These are phyloP conservation scores for Hesperophylax magnus DNA, from an alignment of 1,140 invertebrate genomes.

Conservation along the genomic window DNA sequence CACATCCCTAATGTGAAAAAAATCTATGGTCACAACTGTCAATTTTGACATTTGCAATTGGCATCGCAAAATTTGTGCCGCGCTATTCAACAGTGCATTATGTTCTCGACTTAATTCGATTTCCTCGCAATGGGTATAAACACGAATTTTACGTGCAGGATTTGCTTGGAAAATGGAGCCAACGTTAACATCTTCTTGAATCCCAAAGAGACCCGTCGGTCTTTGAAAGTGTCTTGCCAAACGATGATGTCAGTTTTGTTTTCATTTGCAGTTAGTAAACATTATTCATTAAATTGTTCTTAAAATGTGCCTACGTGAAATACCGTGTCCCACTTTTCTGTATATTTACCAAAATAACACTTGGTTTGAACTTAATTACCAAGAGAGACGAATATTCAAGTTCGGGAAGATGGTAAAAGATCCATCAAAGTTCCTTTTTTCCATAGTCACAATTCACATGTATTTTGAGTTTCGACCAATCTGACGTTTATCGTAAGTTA, in stretches of 20 bases:
- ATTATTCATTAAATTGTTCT: too few species aligned
- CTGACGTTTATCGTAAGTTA: too few species aligned
- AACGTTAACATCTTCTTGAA: slow-evolving; percentile 10
- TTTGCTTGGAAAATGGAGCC: slow-evolving; percentile 11
- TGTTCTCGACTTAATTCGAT: background rate
- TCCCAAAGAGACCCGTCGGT: background rate
- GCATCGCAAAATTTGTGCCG: background rate
- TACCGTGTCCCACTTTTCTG: too few species aligned
- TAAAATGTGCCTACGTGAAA: too few species aligned
- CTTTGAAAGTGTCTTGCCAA: background rate
- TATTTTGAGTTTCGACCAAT: too few species aligned
- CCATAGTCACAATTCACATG: too few species aligned
- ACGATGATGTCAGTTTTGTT: slow-evolving; percentile 26
- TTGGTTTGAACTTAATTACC: too few species aligned
- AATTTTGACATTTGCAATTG: background rate
- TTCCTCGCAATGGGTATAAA: slow-evolving; percentile 4
- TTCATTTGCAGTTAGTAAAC: slow-evolving; percentile 18
- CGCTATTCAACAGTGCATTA: background rate
- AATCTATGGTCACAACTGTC: background rate
- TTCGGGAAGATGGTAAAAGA: too few species aligned
- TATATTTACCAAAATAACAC: too few species aligned
- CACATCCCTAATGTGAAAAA: too few species aligned
- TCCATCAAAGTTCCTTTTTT: too few species aligned
- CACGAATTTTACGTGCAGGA: background rate
- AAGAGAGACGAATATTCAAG: too few species aligned